Percentiles rank a stretch among this genome's conserved stretches.
Evolutionary conservation across 2,113 vertebrate genomes (phyloP).

Genomic region (Perccottus glenii): DNA sequence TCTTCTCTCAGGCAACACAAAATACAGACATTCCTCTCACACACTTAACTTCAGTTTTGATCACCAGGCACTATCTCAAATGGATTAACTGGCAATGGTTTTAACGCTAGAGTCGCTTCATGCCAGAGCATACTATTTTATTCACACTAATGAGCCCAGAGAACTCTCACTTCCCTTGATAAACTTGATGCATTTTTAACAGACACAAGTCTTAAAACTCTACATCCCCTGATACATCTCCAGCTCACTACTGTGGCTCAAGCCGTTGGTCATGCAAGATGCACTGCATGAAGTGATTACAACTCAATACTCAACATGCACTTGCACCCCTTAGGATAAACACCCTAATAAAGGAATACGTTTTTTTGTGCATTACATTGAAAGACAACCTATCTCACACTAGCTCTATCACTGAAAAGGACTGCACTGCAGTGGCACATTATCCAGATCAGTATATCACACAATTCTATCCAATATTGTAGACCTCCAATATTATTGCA

Average conservation of each 20-base stretch:
- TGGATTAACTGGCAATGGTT: slow-evolving; percentile 73
- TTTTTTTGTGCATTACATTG: too few species aligned
- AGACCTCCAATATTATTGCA: too few species aligned
- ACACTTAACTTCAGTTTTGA: slow-evolving; percentile 66
- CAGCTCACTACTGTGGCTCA: slow-evolving; percentile 44
- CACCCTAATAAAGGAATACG: too few species aligned
- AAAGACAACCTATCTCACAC: too few species aligned
- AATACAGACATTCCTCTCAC: slow-evolving; percentile 30
- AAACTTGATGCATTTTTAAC: slow-evolving; percentile 82
- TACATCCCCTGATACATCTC: slow-evolving; percentile 48
- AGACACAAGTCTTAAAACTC: slow-evolving; percentile 65
- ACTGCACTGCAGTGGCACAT: neutral
- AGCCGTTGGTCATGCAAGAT: slow-evolving; percentile 50
- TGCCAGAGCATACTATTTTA: slow-evolving; percentile 75
- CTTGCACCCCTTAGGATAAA: too few species aligned
- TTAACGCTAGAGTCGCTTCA: slow-evolving; percentile 66
- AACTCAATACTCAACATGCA: slow-evolving; percentile 8
- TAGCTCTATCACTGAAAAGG: too few species aligned
- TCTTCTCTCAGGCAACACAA: slow-evolving; percentile 51
- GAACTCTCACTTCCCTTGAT: slow-evolving; percentile 76
- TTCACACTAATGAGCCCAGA: slow-evolving; percentile 78
- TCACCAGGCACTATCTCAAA: slow-evolving; percentile 71
- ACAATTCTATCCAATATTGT: too few species aligned
- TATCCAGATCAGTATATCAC: too few species aligned
- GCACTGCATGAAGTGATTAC: slow-evolving; percentile 41